Base-by-base conservation (phyloP, 2,113 vertebrate genomes). In the human region DNA sequence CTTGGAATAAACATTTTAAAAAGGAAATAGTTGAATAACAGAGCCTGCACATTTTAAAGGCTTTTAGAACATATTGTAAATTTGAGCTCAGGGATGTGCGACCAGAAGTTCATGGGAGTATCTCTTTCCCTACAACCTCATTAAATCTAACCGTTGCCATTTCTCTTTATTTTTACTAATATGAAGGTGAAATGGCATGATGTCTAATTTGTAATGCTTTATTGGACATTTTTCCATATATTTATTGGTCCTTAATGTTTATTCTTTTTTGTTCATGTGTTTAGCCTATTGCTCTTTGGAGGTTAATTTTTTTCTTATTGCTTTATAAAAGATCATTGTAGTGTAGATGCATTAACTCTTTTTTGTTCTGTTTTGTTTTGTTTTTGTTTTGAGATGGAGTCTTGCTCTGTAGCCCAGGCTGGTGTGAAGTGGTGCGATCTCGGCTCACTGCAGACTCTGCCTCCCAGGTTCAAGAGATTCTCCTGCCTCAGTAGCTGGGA, bases 251-350 rank as follows among this genome's bases (percentile, higher is more conserved):
- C 70, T 70, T 94, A 70, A 20, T 64, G 13, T 40, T 64, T 52
- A 8, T 73, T 80, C 14, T 76, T 81, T 91, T 66, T 59, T 59
- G 35, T 52, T 86, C 8, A 22, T 72, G 43, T 68, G 35, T 92
- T 83, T 38, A 59, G 52, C 6, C 45, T 48, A 85, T 78, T 83
- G n/a, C 80, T 96, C n/a, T 94, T 61, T 68, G 73, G 68, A 85
- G 73, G 30, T 48, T 64, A 73, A 66, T 5, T 85, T 79, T 89
- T 93, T 92, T 38, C n/a, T 92, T 23, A 52, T 30, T 86, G 80
- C 35, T 80, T 86, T 93, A 68, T 92, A 90, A 96, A 92, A 73
- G 13, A 96, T 79, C 43, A 40, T 64, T 23, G 35, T 80, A 70
- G 68, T 75, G 35, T 79, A 90, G 83, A 78, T 66, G 45, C 20